Base-by-base conservation (phyloP, 2,888 invertebrate species). In the Dynastes maya region DNA sequence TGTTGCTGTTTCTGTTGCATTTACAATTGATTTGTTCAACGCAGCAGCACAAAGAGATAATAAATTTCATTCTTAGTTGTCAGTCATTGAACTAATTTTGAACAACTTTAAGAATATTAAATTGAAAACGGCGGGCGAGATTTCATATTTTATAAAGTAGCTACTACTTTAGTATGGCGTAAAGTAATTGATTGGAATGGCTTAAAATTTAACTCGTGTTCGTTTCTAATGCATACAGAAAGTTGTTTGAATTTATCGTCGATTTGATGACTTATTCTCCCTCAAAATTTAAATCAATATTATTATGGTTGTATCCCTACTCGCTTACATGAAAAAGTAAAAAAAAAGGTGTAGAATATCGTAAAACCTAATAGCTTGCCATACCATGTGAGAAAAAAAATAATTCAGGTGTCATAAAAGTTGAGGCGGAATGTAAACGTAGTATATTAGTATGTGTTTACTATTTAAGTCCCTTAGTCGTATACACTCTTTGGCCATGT, bases 401-500 rank as follows among this genome's bases (percentile, higher is more conserved):
- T 72, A 72, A 72, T 72, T 72, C 72, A 72, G 61, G 61, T 61
- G 72, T 61, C 61, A 72, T 72, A 72, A 72, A 72, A 72, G 13
- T 68, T 58, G 61, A 45, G 45, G 16, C 32, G 55, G 49, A 71
- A 71, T 71, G 71, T 71, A 49, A 55, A 71, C 37, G 72, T 11
- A 49, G 40, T 61, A 61, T 72, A 58, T 58, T 61, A 72, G 72
- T 61, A 61, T 72, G 71, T 72, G 45, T 72, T 72, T 72, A 72
- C 72, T 72, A 72, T 72, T 72, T 72, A 72, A 72, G 61, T 61
- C 61, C 49, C 51, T 49, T 16, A 51, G 27, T 49, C 67, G 67
- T 68, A 68, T 49, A 68, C 40, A 37, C 4, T 63, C 4, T 40
- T 32, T 3, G 29, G 27, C 61, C 61, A 6, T 61, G 29, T 29